phyloP scores from a whole-genome alignment of 2,113 vertebrate species.

The Apeltes quadracus region DNA sequence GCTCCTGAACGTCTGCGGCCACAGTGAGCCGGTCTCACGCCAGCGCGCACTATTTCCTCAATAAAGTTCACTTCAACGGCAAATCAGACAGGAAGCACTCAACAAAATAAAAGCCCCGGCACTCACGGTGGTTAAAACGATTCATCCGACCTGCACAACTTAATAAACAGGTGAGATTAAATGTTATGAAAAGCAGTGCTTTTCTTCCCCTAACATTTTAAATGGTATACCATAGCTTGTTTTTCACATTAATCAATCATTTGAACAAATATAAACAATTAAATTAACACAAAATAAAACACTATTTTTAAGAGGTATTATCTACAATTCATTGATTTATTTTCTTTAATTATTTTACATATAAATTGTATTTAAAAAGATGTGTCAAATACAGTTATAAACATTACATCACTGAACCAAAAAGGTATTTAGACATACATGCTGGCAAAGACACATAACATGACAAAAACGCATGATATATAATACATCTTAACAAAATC shows the following conservation, averaged over 20 bases:
- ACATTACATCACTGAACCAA: too few species aligned
- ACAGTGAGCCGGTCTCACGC: neutral
- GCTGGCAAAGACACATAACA: too few species aligned
- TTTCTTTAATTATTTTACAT: neutral
- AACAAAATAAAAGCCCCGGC: slow-evolving; percentile 43
- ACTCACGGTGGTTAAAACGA: neutral
- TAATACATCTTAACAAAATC: neutral
- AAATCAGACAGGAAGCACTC: neutral
- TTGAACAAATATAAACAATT: neutral
- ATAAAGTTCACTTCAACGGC: neutral
- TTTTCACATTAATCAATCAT: too few species aligned
- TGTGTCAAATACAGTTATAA: neutral
- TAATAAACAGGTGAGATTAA: neutral
- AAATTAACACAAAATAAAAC: neutral
- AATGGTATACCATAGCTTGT: neutral
- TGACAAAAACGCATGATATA: neutral
- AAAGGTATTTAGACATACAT: too few species aligned
- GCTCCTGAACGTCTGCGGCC: neutral
- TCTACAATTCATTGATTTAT: neutral
- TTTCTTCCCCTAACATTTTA: neutral
- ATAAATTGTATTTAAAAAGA: too few species aligned
- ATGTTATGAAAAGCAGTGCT: neutral
- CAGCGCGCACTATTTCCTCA: neutral
- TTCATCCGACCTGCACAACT: neutral
- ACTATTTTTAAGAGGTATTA: neutral